These are phyloP conservation scores for Microplitis mediator DNA, from an alignment of 1,140 invertebrate genomes.

Conservation along the genomic window DNA sequence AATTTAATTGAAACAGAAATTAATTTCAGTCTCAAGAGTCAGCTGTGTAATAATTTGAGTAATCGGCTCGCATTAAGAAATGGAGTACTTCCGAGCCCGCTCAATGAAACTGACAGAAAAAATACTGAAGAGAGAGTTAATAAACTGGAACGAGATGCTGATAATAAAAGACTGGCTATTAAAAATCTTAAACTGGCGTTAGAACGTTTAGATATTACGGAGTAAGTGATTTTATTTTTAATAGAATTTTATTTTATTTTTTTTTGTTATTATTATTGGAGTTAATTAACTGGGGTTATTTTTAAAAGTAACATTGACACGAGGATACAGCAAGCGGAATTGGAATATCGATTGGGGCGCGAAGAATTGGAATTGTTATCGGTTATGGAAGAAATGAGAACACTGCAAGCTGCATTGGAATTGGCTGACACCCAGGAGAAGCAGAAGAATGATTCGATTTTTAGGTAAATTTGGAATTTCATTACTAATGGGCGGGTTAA, in stretches of 20 bases:
- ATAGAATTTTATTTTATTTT: slow-evolving; percentile 10
- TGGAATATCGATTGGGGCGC: slow-evolving; percentile 84
- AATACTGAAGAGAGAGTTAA: slow-evolving; percentile 72
- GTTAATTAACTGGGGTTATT: not conserved
- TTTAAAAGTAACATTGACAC: slow-evolving; percentile 83
- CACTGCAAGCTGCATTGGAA: slow-evolving; percentile 79
- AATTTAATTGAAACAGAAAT: too few species aligned
- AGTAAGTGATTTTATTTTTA: slow-evolving; percentile 65
- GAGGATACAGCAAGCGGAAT: slow-evolving; percentile 86
- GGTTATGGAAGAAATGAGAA: slow-evolving; percentile 79
- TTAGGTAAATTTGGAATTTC: slow-evolving; percentile 63
- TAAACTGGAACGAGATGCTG: slow-evolving; percentile 71
- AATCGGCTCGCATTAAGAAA: slow-evolving; percentile 58
- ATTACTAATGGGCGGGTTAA: not conserved
- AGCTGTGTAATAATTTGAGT: slow-evolving; percentile 67
- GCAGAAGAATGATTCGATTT: slow-evolving; percentile 66
- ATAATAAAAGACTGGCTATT: slow-evolving; percentile 73
- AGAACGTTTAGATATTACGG: slow-evolving; percentile 78
- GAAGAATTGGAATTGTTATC: slow-evolving; percentile 86
- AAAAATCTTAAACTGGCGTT: slow-evolving; percentile 77
- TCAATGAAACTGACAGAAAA: slow-evolving; percentile 68
- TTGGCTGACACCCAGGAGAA: slow-evolving; percentile 66
- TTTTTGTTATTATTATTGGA: too few species aligned
- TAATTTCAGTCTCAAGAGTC: slow-evolving; percentile 67
- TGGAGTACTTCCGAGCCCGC: slow-evolving; percentile 42